Percentiles rank a stretch among this genome's conserved stretches.
These are phyloP conservation scores for Orestias chungarensis DNA, from an alignment of 2,797 vertebrate species.

Conservation along the genomic window DNA sequence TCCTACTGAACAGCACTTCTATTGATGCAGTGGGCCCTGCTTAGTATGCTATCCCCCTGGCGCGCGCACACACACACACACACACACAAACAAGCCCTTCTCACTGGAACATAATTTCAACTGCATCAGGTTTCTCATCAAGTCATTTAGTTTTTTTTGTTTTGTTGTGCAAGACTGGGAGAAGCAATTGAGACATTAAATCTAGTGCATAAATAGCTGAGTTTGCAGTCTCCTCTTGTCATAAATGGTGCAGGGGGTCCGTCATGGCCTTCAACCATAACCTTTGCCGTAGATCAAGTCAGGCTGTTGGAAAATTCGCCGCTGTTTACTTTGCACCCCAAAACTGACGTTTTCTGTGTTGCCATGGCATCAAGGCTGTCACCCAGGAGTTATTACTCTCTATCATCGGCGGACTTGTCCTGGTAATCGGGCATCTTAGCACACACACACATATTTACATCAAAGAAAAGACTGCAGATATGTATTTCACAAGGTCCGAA, in stretches of 20 bases:
- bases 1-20: conserved; percentile 75
- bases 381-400: conserved; percentile 69
- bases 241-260: conserved; percentile 25
- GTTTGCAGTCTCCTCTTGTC: conserved; percentile 30
- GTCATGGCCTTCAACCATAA: conserved; percentile 29
- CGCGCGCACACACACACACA: conserved; percentile 1
- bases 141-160: conserved; percentile 40
- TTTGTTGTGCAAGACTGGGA: neutral
- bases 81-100: conserved; percentile 24
- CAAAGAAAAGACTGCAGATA: conserved; percentile 35
- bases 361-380: conserved; percentile 77
- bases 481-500: conserved; percentile 37
- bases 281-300: conserved; percentile 62
- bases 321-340: conserved; percentile 61
- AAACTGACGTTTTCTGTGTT: conserved; percentile 73
- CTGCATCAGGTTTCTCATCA: conserved; percentile 45
- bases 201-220: conserved; percentile 45
- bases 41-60: conserved; percentile 64
- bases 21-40: conserved; percentile 71
- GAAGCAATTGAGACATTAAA: conserved; percentile 35
- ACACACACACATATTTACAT: conserved; percentile 59
- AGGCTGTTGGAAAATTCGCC: conserved; percentile 65
- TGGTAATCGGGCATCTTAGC: conserved; percentile 56
- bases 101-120: conserved; percentile 43
- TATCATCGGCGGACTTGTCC: conserved; percentile 61